These are phyloP conservation scores for Zaprionus kolodkinae DNA, from an alignment of 1,140 invertebrate species.

Conservation along the genomic window DNA sequence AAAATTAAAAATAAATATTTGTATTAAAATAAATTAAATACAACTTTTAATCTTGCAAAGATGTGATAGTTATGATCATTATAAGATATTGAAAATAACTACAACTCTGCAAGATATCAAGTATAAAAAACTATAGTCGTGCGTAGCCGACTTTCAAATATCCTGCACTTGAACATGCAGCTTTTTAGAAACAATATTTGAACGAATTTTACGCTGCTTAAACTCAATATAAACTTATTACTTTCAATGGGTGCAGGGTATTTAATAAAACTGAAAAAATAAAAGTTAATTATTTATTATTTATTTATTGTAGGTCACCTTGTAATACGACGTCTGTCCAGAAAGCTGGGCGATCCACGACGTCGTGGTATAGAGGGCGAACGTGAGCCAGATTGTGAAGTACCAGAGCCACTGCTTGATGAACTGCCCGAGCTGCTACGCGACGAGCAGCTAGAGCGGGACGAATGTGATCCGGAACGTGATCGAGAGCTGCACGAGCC, in stretches of 20 bases:
- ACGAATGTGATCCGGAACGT: slow-evolving; percentile 84
- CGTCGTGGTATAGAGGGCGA: slow-evolving; percentile 94
- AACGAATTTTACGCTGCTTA: too few relatives aligned
- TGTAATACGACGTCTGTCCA: slow-evolving; percentile 94
- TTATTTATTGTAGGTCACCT: slow-evolving; percentile 87
- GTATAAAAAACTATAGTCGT: slow-evolving; percentile 3
- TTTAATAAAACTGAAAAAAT: neutral
- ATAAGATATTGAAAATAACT: slow-evolving; percentile 9
- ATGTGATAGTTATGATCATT: neutral
- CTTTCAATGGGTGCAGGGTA: neutral
- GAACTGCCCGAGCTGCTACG: slow-evolving; percentile 80
- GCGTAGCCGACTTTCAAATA: neutral
- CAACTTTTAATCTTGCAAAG: slow-evolving; percentile 8
- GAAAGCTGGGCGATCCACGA: slow-evolving; percentile 94
- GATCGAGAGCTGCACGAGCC: slow-evolving; percentile 84
- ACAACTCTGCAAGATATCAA: slow-evolving; percentile 17
- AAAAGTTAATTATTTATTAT: neutral
- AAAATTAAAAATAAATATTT: slow-evolving; percentile 38
- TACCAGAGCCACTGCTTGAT: slow-evolving; percentile 71
- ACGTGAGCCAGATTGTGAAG: slow-evolving; percentile 86
- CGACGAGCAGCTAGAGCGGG: slow-evolving; percentile 85
- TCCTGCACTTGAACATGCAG: neutral
- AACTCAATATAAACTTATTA: neutral
- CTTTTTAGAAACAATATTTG: too few relatives aligned
- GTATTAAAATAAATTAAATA: slow-evolving; percentile 34